These are phyloP conservation scores for Hydrotaea diabolus DNA, from an alignment of 2,888 invertebrate species.

Conservation along the genomic window DNA sequence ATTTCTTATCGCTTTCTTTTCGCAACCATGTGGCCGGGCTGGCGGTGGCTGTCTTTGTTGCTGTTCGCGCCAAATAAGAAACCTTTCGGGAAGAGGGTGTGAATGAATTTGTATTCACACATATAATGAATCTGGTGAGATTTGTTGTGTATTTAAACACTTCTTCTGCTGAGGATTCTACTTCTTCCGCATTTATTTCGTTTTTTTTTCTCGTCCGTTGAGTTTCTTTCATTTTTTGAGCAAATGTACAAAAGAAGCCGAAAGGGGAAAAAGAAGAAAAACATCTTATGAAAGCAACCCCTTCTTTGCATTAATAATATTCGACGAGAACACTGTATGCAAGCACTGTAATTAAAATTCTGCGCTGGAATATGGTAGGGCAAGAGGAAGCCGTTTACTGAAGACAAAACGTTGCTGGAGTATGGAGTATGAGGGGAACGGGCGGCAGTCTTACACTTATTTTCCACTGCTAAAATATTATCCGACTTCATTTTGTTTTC, in stretches of 20 bases:
- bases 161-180: conserved; percentile 14
- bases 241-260: conserved; percentile 2
- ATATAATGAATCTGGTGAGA: conserved; percentile 64
- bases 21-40: neutral
- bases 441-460: neutral
- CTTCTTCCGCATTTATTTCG: neutral
- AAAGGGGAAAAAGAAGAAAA: conserved; percentile 17
- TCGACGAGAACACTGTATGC: conserved; percentile 4
- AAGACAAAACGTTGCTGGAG: neutral
- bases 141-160: conserved; percentile 62
- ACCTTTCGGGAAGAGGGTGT: conserved; percentile 43
- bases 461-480: neutral
- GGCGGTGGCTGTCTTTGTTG: neutral
- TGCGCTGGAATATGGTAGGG: neutral
- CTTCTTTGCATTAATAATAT: conserved; percentile 40
- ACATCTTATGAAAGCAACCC: conserved; percentile 20
- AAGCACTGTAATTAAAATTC: conserved; percentile 36
- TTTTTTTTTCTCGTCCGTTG: neutral
- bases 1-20: conserved; percentile 65
- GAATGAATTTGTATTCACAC: conserved; percentile 58
- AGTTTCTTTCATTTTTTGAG: neutral
- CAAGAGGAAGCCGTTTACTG: neutral
- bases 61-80: neutral
- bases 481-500: neutral
- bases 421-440: neutral